These are phyloP conservation scores for Ginglymostoma cirratum DNA, from an alignment of 2,113 vertebrate species.

Conservation along the genomic window DNA sequence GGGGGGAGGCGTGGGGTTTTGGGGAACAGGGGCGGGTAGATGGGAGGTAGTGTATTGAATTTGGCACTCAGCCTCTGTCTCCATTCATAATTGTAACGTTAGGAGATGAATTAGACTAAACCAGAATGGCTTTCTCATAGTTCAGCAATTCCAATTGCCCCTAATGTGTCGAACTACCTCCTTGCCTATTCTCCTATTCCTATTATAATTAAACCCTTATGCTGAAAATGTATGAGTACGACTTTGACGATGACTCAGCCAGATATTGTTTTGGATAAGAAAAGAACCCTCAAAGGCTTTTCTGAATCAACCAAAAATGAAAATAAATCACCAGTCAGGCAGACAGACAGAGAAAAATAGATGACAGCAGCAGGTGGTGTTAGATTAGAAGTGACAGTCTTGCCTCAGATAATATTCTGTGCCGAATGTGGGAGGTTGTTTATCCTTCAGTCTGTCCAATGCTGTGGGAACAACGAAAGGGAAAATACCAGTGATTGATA, in stretches of 20 bases:
- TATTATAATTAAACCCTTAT: neutral
- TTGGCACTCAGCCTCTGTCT: neutral
- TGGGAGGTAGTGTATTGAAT: no score
- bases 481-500: neutral
- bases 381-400: slow-evolving; percentile 2
- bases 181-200: neutral
- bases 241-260: neutral
- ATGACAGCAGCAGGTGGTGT: neutral
- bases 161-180: neutral
- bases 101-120: neutral
- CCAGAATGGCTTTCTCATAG: neutral
- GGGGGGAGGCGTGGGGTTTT: no score
- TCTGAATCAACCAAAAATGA: neutral
- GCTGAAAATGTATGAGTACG: neutral
- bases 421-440: neutral
- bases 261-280: neutral
- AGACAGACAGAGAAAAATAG: neutral
- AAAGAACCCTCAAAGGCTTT: neutral
- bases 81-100: neutral
- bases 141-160: neutral
- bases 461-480: neutral
- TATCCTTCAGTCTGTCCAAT: neutral
- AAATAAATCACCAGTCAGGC: neutral
- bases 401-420: neutral
- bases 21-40: no score